Base-by-base conservation (phyloP, 2,113 vertebrate species). In the Oreochromis tanganicae region DNA sequence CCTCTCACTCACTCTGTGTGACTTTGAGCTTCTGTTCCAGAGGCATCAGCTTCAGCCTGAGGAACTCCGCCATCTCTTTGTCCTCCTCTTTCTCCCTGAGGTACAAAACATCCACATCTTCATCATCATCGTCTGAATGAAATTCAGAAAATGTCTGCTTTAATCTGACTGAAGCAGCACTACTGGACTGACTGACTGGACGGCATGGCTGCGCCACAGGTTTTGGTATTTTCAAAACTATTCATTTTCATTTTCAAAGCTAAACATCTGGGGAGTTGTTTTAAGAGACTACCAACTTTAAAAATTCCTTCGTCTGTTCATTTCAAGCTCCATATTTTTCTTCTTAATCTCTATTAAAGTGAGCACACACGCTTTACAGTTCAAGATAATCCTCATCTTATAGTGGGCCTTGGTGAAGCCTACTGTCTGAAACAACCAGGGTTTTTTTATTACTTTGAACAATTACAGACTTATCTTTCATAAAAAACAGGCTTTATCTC, bases 61-160 rank as follows among this genome's bases (percentile, higher is more conserved):
- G 97, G 93, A 99, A 99, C 94, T 99, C 99, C 0, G 97, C 98
- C 97, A 99, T 98, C 95, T 99, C 99, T 75, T 98, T 98, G 93
- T 99, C 99, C 95, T 99, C 99, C 94, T 99, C 99, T 87, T 96
- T 97, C 93, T 99, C 99, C 95, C 99, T 99, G 94, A 85, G 55
- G 32, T 5, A 4, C 29, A 10, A 86, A 3, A 85, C 7, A 68
- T 46, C 55, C 41, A 68, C 32, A 84, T 24, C 4, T 84, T 5
- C 21, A 21, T 21, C 21, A 21, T 21, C 21, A 21, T 21, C 21
- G 43, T 29, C 73, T 68, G 21, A 61, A 57, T 17, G 71, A 38
- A 85, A 43, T 56, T 82, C 13, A 48, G 11, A 82, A 68, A 78
- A 55, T 21, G 54, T 36, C 81, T 29, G 7, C 2, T 19, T 32